Evolutionary conservation across 1,140 invertebrate genomes (phyloP).

Genomic region (Steinernema khuongi): DNA sequence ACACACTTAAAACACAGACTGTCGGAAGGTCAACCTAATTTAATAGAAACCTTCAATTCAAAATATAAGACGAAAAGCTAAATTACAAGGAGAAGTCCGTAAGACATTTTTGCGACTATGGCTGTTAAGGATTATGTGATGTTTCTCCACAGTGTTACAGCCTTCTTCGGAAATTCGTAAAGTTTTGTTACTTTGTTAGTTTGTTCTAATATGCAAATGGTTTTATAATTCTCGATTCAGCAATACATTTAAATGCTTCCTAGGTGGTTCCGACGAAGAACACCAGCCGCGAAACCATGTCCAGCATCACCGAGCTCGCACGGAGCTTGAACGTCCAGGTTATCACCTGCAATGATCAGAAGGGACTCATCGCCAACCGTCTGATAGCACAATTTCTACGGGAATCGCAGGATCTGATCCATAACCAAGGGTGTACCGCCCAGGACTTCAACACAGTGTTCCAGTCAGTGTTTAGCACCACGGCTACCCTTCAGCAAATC

Average conservation of each 20-base stretch:
- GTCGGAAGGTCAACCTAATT: too few species aligned
- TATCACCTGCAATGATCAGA: neutral
- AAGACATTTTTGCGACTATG: too few species aligned
- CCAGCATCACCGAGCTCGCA: neutral
- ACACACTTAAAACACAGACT: too few species aligned
- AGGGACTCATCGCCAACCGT: slow-evolving; percentile 5
- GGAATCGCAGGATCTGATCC: neutral
- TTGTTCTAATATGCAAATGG: neutral
- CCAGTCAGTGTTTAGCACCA: neutral
- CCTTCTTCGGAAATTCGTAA: too few species aligned
- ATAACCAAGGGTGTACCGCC: neutral
- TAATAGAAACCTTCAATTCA: too few species aligned
- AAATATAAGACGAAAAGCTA: too few species aligned
- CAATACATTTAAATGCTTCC: too few species aligned
- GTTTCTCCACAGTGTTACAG: too few species aligned
- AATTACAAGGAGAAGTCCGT: too few species aligned
- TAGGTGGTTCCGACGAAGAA: neutral
- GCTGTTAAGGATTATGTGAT: too few species aligned
- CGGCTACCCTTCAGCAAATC: neutral
- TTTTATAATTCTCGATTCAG: neutral
- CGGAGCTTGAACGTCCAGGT: neutral
- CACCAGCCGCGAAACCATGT: slow-evolving; percentile 1
- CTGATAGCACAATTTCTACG: neutral
- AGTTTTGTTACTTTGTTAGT: too few species aligned
- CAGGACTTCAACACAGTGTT: neutral